Conservation (phyloP, 2,888 invertebrate species). For the Pyrgus malvae region DNA sequence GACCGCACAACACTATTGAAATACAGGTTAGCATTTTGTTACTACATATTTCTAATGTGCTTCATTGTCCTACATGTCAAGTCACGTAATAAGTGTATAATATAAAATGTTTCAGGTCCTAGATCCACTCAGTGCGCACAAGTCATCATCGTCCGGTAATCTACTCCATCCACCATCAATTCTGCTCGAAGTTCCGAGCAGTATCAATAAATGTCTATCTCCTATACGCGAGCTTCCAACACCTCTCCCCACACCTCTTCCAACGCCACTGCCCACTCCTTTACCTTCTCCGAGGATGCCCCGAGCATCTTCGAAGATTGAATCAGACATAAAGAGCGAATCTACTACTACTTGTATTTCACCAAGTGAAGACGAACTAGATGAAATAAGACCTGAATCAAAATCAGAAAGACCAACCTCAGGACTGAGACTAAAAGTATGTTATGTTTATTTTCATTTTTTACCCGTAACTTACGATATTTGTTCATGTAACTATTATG, state of each 20-base stretch:
- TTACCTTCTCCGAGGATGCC: constrained; percentile 76
- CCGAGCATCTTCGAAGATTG: constrained; percentile 53
- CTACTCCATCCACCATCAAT: constrained; percentile 88
- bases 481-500: too few species aligned
- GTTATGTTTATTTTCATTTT: too few species aligned
- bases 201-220: constrained; percentile 89
- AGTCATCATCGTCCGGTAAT: constrained; percentile 80
- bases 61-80: not conserved
- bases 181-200: constrained; percentile 88
- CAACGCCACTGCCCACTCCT: constrained; percentile 86
- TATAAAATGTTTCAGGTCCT: constrained; percentile 82
- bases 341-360: constrained; percentile 54
- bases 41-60: too few species aligned
- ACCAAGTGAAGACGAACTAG: constrained; percentile 72
- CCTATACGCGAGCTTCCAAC: constrained; percentile 90
- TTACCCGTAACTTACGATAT: too few species aligned
- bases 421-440: constrained; percentile 65
- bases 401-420: constrained; percentile 58
- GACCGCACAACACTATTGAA: constrained; percentile 73
- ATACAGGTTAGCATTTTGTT: constrained; percentile 73
- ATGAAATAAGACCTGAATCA: constrained; percentile 61
- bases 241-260: constrained; percentile 83
- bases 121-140: constrained; percentile 86
- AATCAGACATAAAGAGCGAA: constrained; percentile 55
- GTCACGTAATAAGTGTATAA: too few species aligned